These are phyloP conservation scores for Ploceus nigricollis DNA, from an alignment of 2,113 vertebrate genomes.

Conservation along the genomic window DNA sequence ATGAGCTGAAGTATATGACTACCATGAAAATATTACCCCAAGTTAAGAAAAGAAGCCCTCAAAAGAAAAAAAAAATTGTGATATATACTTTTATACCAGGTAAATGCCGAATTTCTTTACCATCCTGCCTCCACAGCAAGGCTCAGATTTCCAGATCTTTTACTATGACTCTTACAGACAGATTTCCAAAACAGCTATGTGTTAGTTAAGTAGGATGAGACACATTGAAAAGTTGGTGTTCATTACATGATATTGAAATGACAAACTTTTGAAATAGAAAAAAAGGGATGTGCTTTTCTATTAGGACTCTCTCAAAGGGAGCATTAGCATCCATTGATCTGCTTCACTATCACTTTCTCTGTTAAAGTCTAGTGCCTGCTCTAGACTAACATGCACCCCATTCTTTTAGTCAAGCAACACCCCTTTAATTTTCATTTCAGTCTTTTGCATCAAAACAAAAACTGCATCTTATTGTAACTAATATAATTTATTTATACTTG, in stretches of 20 bases:
- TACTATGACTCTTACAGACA: neutral
- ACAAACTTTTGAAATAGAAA: neutral
- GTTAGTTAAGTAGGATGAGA: neutral
- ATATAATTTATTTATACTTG: constrained; percentile 71
- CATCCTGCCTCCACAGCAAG: neutral
- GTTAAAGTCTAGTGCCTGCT: neutral
- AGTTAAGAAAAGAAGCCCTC: neutral
- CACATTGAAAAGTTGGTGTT: neutral
- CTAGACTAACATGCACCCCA: neutral
- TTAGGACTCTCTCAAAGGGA: neutral
- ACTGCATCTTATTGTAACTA: constrained; percentile 68
- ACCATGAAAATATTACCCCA: neutral
- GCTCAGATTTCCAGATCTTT: neutral
- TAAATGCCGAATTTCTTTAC: neutral
- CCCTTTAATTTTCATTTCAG: constrained; percentile 31
- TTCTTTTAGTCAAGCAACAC: neutral
- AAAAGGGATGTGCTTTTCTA: neutral
- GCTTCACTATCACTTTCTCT: neutral
- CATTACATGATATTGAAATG: neutral
- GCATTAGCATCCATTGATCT: neutral
- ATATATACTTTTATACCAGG: neutral
- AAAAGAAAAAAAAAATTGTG: neutral
- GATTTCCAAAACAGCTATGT: neutral
- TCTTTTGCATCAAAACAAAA: constrained; percentile 69
- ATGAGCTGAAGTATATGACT: neutral